Conservation (phyloP, 2,797 vertebrate genomes). For the Cercopithecus mitis region DNA sequence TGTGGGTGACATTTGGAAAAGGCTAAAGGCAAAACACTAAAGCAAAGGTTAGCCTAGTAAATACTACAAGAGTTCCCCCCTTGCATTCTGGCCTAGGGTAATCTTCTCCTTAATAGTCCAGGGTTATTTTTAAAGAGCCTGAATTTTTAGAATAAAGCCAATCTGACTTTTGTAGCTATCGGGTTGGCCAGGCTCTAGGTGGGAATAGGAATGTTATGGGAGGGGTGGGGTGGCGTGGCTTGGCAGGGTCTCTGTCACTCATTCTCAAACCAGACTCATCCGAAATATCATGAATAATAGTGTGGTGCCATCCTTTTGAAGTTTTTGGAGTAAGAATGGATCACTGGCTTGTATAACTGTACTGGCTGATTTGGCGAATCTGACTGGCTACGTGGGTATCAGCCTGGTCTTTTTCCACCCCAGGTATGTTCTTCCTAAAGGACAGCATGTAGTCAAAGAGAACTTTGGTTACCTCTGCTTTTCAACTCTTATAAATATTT, state of each 20-base stretch:
- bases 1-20: conserved; percentile 51
- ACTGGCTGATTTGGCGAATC: not conserved
- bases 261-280: conserved; percentile 15
- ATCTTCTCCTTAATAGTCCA: not conserved
- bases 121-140: conserved; percentile 35
- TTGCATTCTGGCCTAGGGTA: not conserved
- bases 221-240: not conserved
- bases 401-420: not conserved
- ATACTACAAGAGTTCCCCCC: not conserved
- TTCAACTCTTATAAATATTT: conserved; percentile 26
- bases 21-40: conserved; percentile 29
- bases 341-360: not conserved
- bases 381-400: not conserved
- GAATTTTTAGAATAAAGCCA: not conserved
- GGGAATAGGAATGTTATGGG: not conserved
- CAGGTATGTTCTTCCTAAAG: not conserved
- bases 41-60: conserved; percentile 1
- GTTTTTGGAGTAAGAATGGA: not conserved
- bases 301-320: not conserved
- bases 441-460: not conserved
- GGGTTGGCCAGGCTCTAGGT: not conserved
- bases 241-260: not conserved
- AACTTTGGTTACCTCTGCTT: not conserved
- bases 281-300: not conserved
- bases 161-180: not conserved